Percentiles rank a stretch among this genome's conserved stretches.
These are phyloP conservation scores for Megaptera novaeangliae DNA, from an alignment of 2,113 vertebrate species.

Conservation along the genomic window DNA sequence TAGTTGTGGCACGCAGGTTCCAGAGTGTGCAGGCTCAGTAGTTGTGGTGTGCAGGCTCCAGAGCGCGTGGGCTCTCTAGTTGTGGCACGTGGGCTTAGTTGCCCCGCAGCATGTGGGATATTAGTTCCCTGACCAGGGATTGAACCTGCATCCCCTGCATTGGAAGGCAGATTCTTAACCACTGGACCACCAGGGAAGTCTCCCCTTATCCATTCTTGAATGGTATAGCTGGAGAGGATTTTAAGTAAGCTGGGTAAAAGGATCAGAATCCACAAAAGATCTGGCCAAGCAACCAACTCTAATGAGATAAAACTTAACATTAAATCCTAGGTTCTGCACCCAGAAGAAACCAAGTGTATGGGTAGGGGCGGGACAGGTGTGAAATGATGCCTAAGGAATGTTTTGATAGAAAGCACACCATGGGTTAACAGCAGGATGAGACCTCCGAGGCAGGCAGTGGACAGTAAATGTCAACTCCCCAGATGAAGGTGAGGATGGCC, in stretches of 20 bases:
- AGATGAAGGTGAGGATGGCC: accelerated
- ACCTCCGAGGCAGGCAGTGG: background rate
- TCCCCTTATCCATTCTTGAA: background rate
- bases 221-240: background rate
- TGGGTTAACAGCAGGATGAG: background rate
- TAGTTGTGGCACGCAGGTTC: no score
- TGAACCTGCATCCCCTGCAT: background rate
- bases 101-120: accelerated
- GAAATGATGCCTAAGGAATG: no score
- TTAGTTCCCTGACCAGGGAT: background rate
- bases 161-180: background rate
- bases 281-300: background rate
- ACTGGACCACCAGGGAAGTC: background rate
- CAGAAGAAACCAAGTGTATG: background rate
- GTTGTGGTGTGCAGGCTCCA: no score
- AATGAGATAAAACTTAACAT: background rate
- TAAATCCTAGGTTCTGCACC: background rate
- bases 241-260: background rate
- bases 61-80: no score
- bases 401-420: background rate
- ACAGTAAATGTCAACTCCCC: background rate
- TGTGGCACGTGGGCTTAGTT: no score
- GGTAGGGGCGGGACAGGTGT: accelerated
- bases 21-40: no score
- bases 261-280: background rate